phyloP scores from a whole-genome alignment of 2,113 vertebrate genomes.

The pig (Sus scrofa) region T2T-Sscrofa CM000816.6:32717501-32718000 shows the following conservation, averaged over 20 bases:
- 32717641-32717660: too few relatives aligned
- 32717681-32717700: too few relatives aligned
- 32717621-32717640: too few relatives aligned
- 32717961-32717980: not conserved
- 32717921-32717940: not conserved
- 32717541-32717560: not conserved
- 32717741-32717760: not conserved
- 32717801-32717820: conserved; percentile 34
- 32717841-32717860: conserved; percentile 18
- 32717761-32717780: not conserved
- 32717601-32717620: not conserved
- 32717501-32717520: not conserved
- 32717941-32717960: not conserved
- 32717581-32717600: not conserved
- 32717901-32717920: not conserved
- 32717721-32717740: not conserved
- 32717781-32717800: not conserved
- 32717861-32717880: not conserved
- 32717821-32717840: not conserved
- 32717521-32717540: not conserved
- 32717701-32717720: too few relatives aligned
- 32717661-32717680: too few relatives aligned
- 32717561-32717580: not conserved
- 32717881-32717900: conserved; percentile 12
- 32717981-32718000: not conserved